Evolutionary conservation across 1,140 invertebrate species (phyloP).

Genomic region (Drosophila erecta): DNA sequence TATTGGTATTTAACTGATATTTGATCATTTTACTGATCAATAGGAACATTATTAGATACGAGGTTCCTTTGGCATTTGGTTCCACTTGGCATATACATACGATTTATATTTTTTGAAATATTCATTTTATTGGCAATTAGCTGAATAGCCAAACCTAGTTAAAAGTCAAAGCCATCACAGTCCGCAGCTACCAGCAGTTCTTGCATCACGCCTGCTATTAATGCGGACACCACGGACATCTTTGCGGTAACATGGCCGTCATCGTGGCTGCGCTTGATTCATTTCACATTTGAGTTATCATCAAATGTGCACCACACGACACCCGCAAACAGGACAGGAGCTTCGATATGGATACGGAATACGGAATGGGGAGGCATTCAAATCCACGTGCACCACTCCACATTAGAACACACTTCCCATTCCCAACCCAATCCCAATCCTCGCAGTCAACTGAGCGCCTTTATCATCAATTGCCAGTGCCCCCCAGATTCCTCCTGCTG

Average conservation of each 20-base stretch:
- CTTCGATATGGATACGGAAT: neutral
- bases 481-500: slow-evolving; percentile 1
- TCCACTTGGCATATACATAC: no score
- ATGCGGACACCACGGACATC: slow-evolving; percentile 56
- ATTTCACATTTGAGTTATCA: slow-evolving; percentile 65
- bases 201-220: slow-evolving; percentile 52
- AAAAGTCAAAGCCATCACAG: neutral
- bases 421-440: neutral
- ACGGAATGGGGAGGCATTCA: slow-evolving; percentile 3
- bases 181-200: slow-evolving; percentile 44
- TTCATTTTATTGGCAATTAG: neutral
- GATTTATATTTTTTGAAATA: neutral
- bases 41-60: no score
- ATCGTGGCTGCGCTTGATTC: slow-evolving; percentile 52
- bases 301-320: slow-evolving; percentile 31
- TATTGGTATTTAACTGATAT: no score
- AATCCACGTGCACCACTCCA: slow-evolving; percentile 29
- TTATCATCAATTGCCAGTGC: slow-evolving; percentile 53
- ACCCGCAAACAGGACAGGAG: slow-evolving; percentile 6
- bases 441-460: slow-evolving; percentile 42
- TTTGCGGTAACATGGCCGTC: slow-evolving; percentile 38
- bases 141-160: neutral
- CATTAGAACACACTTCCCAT: neutral
- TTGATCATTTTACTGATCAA: no score
- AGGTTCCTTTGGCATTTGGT: no score